Conservation (phyloP, 2,113 vertebrate genomes). For the Percopsis transmontana region DNA sequence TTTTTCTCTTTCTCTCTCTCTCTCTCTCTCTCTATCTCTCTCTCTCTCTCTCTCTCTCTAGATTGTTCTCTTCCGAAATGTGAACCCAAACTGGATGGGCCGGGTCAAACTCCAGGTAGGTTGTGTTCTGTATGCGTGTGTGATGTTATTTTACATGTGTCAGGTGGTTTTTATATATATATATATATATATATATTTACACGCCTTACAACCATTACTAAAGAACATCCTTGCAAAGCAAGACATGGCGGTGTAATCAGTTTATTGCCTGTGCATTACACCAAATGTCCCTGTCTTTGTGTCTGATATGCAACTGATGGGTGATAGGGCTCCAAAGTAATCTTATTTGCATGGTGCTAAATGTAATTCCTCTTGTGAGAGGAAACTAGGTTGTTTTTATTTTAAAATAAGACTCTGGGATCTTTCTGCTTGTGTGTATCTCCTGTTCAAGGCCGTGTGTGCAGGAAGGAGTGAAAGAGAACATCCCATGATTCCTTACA, state of each 20-base stretch:
- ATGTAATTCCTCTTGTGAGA: conserved; percentile 1
- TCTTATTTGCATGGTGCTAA: conserved; percentile 12
- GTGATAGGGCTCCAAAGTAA: not conserved
- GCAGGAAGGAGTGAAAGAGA: not conserved
- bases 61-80: conserved; percentile 77
- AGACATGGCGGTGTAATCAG: not conserved
- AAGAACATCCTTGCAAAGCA: not conserved
- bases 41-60: conserved; percentile 43
- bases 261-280: not conserved
- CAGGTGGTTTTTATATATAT: too few species aligned
- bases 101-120: conserved; percentile 73
- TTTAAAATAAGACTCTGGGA: not conserved
- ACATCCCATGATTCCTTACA: conserved; percentile 25
- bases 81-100: conserved; percentile 76
- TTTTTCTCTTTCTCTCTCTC: not conserved
- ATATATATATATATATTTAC: too few species aligned
- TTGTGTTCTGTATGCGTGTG: conserved; percentile 1
- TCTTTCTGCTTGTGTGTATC: conserved; percentile 5
- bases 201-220: not conserved
- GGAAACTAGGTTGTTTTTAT: not conserved
- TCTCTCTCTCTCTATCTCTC: not conserved
- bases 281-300: not conserved
- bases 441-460: not conserved
- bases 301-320: not conserved
- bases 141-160: not conserved